Evolutionary conservation across 2,113 vertebrate genomes (phyloP), one percentile per base, ranked within the genome.

Genomic region (Callithrix jacchus): DNA sequence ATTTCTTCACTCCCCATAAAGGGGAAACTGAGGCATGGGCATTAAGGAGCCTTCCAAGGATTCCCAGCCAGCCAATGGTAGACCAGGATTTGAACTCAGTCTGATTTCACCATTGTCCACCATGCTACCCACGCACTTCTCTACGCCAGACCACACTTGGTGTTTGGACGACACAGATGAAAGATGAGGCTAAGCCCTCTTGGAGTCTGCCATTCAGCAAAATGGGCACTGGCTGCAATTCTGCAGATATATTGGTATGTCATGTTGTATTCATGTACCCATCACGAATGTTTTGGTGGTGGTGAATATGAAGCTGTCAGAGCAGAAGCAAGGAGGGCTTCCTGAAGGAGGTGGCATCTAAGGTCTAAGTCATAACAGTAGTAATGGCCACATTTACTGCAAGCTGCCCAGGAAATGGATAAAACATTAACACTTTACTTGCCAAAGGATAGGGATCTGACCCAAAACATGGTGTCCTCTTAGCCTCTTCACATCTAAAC

Each of bases 191-290:
- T 42, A 17, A 45, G 21, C 35, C 18, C 25, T 3, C 4, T 3
- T 12, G 25, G 40, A 77, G 20, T 12, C 21, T 16, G 17, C 52
- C 13, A 20, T 71, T 20, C 80, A 47, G 20, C n/a, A 32, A 52
- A 9, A n/a, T 2, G 64, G 9, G 6, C 9, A 4, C 4, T 42
- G 32, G n/a, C 49, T 32, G n/a, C 56, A 61, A n/a, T 58, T 35
- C 74, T 5, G 47, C 6, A n/a, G 17, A 13, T 0, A 5, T 6
- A 6, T 3, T 49, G 35, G 20, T 42, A 23, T 2, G 8, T 5
- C 8, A 1, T 13, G 56, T 17, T 32, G 2, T 17, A 27, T 64
- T 12, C 4, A 8, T 5, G 25, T 23, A 45, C 40, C 23, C 54
- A 45, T 64, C 52, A 30, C 0, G 5, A 47, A 58, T 23, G 35